Evolutionary conservation across 1,140 invertebrate genomes (phyloP), one percentile per base, ranked within the genome.

Genomic region (Bombyx mandarina): DNA sequence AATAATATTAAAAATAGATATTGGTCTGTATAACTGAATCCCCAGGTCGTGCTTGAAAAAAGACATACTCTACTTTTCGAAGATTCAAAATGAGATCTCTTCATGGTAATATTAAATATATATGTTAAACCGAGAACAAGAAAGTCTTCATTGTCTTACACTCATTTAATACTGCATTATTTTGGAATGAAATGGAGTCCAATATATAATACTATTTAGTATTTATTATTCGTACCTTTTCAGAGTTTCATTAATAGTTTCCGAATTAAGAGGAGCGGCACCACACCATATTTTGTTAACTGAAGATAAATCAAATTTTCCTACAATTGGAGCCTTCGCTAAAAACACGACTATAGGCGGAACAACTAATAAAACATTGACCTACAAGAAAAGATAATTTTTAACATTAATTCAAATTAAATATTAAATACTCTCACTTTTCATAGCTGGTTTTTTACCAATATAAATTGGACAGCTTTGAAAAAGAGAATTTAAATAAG

Each of bases 321-420:
- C 59, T 6, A 72, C 66, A 43, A 77, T 52, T 1, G 72, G 71
- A 10, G 61, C 70, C 60, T 79, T 79, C 6, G 73, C 66, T 47
- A 87, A 61, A 26, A 75, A 70, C 42, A 79, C 63, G 5, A 77
- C 77, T 58, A 81, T 77, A 5, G 75, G 77, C 1, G 84, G 81
- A 6, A 85, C 75, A 4, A 77, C 57, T 54, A 84, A 52, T 12
- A 77, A 45, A 0, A 67, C 56, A 42, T 75, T 70, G 0, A 88
- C 73, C 85, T 88, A 52, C 26, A 54, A 59, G 45, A 45, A 48
- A 18, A 58, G 12, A 52, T 9, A 57, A 35, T 12, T 46, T 42
- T 12, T 42, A 9, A 35, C 8, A 52, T 35, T 35, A 12, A 35
- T 35, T 35, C 7, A 35, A 51, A 51, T 35, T 51, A 6, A 35